A percentile compares a stretch with the other conserved stretches of the same genome.
phyloP scores from a whole-genome alignment of 2,888 invertebrate genomes.

The Biston betularia region DNA sequence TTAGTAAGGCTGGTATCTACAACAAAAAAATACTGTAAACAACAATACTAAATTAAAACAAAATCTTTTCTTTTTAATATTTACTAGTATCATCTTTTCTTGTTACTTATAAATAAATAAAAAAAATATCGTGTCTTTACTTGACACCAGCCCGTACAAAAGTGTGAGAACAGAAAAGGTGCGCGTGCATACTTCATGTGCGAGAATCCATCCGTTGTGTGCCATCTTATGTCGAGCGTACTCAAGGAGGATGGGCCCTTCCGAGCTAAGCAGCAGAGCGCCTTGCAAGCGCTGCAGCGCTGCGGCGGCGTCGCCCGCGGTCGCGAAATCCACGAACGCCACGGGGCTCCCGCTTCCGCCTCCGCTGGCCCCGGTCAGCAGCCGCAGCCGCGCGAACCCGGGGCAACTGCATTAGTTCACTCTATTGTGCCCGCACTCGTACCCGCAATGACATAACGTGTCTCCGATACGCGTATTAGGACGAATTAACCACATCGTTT shows the following conservation, averaged over 20 bases:
- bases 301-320: conserved; percentile 95
- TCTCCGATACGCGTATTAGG: conserved; percentile 12
- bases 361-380: conserved; percentile 92
- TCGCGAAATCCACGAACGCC: conserved; percentile 99
- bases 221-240: conserved; percentile 99
- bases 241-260: conserved; percentile 99
- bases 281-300: conserved; percentile 98
- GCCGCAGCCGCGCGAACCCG: conserved; percentile 99
- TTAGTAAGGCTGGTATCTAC: conserved; percentile 9
- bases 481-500: not conserved
- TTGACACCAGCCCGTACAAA: conserved; percentile 2
- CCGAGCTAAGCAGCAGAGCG: conserved; percentile 97
- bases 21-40: not conserved
- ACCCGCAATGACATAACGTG: conserved; percentile 53
- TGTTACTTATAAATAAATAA: no score
- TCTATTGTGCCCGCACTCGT: conserved; percentile 74
- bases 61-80: no score
- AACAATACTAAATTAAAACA: not conserved
- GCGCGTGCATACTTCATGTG: conserved; percentile 85
- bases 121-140: not conserved
- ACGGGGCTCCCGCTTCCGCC: conserved; percentile 90
- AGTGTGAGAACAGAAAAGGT: conserved; percentile 47
- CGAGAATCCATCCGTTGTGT: conserved; percentile 87
- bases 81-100: no score
- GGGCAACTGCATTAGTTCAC: conserved; percentile 94